Base-by-base conservation (phyloP, 2,797 vertebrate species). In the Ibycter americanus region DNA sequence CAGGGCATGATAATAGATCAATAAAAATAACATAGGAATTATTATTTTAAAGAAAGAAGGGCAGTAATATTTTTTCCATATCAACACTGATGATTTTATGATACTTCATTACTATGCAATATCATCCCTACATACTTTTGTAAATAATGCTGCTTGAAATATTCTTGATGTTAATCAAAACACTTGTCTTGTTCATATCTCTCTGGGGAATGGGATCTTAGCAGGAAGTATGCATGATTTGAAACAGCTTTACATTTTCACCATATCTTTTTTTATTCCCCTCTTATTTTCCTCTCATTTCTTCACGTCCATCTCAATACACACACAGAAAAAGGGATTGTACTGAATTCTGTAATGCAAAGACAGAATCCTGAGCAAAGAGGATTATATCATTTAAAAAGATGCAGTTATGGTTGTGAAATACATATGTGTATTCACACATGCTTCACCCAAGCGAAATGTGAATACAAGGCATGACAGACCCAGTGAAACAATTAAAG, bases 161-260 rank as follows among this genome's bases (percentile, higher is more conserved):
- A 58, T 82, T 89, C 62, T 84, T 76, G 66, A 55, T 79, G 66
- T 66, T 90, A 96, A 94, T 93, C 88, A 95, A 92, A 92, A 82
- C 46, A 62, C 42, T 94, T 90, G 76, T 78, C 65, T 88, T 71
- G 34, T 86, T 90, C 61, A 61, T 66, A 34, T 68, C 23, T 79
- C 73, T 87, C 0, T 59, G 40, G 55, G 62, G 65, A 88, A 82
- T 40, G 11, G 82, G 82, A 55, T 54, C 44, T 72, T 73, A 78
- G 0, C 25, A 87, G 46, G 54, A 96, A 76, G 22, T 26, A 66
- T 82, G 89, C 26, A 26, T 76, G 36, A 67, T 12, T 92, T 23
- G 27, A 92, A 94, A 59, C 36, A 55, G 29, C 23, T 89, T 93
- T 87, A 82, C 26, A 66, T 93, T 94, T 93, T 86, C 76, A 81